These are phyloP conservation scores for Artibeus lituratus DNA, from an alignment of 2,797 vertebrate species.

Conservation along the genomic window DNA sequence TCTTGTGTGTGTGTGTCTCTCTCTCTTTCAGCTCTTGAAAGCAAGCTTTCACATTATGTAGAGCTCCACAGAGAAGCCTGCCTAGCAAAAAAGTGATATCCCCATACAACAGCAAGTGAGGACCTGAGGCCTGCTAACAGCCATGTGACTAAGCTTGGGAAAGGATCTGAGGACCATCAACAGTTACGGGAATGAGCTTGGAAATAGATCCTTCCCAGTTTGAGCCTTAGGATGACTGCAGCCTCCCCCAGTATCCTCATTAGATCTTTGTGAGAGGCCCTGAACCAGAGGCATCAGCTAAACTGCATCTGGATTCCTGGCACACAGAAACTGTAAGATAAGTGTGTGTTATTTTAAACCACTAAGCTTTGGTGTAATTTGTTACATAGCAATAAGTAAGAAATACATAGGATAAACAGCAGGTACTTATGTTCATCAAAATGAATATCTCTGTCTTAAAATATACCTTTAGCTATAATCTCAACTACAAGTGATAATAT, in stretches of 20 bases:
- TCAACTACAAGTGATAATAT: background rate
- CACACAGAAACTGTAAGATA: background rate
- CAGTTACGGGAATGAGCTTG: background rate
- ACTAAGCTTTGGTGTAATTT: background rate
- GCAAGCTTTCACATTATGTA: background rate
- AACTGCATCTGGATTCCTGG: background rate
- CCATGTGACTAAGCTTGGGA: background rate
- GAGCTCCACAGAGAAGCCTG: background rate
- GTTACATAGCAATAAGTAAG: background rate
- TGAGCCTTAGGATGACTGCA: background rate
- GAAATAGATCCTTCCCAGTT: background rate
- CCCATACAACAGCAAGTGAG: background rate
- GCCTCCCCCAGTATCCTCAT: background rate
- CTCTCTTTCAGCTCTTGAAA: background rate
- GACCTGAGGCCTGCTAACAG: background rate
- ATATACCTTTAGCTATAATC: background rate
- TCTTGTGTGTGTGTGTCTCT: background rate
- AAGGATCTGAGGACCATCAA: background rate
- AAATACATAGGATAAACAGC: background rate
- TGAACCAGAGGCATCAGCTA: background rate
- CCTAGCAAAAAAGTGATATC: background rate
- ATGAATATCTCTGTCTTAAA: background rate
- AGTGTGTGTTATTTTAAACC: background rate
- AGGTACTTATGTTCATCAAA: background rate
- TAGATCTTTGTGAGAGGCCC: background rate